Conservation (phyloP, 2,888 invertebrate species). For the Pseudoips prasinana region DNA sequence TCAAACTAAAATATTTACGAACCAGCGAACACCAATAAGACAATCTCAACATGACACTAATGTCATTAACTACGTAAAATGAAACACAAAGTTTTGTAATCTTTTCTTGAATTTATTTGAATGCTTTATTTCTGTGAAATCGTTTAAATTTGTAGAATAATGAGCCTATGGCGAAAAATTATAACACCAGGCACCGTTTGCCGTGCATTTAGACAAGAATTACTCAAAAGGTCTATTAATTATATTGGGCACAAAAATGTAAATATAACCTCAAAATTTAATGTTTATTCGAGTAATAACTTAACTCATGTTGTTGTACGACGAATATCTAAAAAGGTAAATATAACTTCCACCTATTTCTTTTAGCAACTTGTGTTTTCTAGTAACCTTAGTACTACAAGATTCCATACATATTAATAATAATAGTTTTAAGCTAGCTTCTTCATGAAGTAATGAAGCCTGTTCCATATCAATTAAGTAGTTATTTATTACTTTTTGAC, state of each 20-base stretch:
- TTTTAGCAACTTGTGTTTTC: no score
- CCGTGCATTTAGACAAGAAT: slow-evolving; percentile 24
- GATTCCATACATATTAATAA: no score
- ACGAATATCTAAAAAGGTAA: slow-evolving; percentile 67
- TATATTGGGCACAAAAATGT: slow-evolving; percentile 34
- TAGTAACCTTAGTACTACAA: no score
- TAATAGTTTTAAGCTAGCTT: no score
- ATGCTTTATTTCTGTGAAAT: background rate
- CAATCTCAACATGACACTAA: background rate
- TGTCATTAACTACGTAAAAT: background rate
- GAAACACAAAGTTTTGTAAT: slow-evolving; percentile 18
- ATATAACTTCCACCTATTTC: no score
- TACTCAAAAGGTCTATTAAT: slow-evolving; percentile 26
- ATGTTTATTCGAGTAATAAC: slow-evolving; percentile 18
- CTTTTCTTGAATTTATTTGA: slow-evolving; percentile 1
- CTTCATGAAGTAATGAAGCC: no score
- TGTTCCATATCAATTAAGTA: no score
- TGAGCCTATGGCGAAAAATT: slow-evolving; percentile 40
- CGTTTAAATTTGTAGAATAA: slow-evolving; percentile 25
- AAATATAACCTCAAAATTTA: slow-evolving; percentile 46
- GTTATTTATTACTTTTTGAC: no score
- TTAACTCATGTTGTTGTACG: slow-evolving; percentile 37
- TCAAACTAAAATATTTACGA: no score
- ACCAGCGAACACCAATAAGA: no score
- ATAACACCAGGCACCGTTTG: slow-evolving; percentile 16